Conservation (phyloP, 92 coral and sea anemone genomes). For the Heliopora coerulea region DNA sequence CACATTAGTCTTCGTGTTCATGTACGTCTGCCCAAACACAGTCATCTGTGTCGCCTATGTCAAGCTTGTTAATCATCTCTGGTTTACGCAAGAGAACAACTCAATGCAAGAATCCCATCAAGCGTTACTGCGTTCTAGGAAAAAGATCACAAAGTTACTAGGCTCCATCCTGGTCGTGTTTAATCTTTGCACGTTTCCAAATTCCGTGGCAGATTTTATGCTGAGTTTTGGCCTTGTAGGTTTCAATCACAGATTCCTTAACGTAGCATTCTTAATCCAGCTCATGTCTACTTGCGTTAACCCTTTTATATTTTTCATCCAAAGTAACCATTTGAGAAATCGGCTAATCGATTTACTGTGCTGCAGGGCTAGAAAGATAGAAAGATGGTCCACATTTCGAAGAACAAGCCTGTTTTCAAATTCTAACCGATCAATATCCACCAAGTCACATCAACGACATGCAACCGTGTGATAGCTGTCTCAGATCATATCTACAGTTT, state of each 20-base stretch:
- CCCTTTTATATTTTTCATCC: slow-evolving; percentile 44
- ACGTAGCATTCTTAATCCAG: slow-evolving; percentile 25
- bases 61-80: slow-evolving; percentile 44
- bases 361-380: slow-evolving; percentile 9
- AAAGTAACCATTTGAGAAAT: slow-evolving; percentile 36
- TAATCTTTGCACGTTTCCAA: slow-evolving; percentile 51
- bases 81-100: slow-evolving; percentile 45
- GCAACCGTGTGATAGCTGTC: background rate
- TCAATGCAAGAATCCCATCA: slow-evolving; percentile 32
- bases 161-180: slow-evolving; percentile 44
- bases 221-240: slow-evolving; percentile 38
- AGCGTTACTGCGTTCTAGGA: slow-evolving; percentile 50
- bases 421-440: background rate
- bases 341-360: slow-evolving; percentile 6
- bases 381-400: slow-evolving; percentile 22
- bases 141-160: slow-evolving; percentile 56
- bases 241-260: slow-evolving; percentile 15
- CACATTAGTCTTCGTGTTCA: slow-evolving; percentile 40
- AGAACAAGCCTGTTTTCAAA: slow-evolving; percentile 5
- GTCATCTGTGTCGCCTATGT: slow-evolving; percentile 48
- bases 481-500: too few relatives aligned
- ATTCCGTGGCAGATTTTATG: slow-evolving; percentile 38
- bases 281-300: slow-evolving; percentile 43
- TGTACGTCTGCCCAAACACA: slow-evolving; percentile 38
- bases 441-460: background rate